Conservation (phyloP, 2,888 invertebrate species). For the Chrysopilus asiliformis region DNA sequence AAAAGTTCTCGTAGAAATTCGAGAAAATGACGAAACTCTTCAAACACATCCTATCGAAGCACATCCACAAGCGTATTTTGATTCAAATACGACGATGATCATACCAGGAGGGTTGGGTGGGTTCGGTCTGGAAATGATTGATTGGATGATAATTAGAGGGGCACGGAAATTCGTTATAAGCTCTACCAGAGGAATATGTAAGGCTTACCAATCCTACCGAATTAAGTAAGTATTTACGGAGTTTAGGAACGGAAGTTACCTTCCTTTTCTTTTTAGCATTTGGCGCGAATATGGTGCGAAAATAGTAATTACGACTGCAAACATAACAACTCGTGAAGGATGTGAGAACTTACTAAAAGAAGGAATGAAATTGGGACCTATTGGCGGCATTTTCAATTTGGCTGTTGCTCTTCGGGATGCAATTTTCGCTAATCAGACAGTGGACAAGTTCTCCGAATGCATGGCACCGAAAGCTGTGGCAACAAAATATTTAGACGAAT, state of each 20-base stretch:
- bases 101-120: conserved; percentile 78
- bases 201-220: conserved; percentile 68
- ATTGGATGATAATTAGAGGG: conserved; percentile 74
- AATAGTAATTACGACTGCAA: conserved; percentile 52
- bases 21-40: conserved; percentile 20
- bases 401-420: conserved; percentile 69
- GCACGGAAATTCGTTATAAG: conserved; percentile 65
- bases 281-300: conserved; percentile 60
- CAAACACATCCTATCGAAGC: conserved; percentile 26
- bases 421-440: conserved; percentile 62
- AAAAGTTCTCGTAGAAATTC: conserved; percentile 42
- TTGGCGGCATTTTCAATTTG: conserved; percentile 80
- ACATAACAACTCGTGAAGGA: conserved; percentile 55
- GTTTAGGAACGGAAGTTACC: not conserved
- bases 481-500: conserved; percentile 59
- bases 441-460: conserved; percentile 51
- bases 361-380: conserved; percentile 48
- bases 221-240: conserved; percentile 39
- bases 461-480: conserved; percentile 69
- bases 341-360: conserved; percentile 54
- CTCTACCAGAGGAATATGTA: conserved; percentile 63
- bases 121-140: conserved; percentile 77
- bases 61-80: conserved; percentile 25
- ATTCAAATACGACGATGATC: conserved; percentile 37
- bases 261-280: conserved; percentile 32